Percentiles rank a stretch among this genome's conserved stretches.
These are phyloP conservation scores for Heterochromis multidens DNA, from an alignment of 2,113 vertebrate species.

Conservation along the genomic window DNA sequence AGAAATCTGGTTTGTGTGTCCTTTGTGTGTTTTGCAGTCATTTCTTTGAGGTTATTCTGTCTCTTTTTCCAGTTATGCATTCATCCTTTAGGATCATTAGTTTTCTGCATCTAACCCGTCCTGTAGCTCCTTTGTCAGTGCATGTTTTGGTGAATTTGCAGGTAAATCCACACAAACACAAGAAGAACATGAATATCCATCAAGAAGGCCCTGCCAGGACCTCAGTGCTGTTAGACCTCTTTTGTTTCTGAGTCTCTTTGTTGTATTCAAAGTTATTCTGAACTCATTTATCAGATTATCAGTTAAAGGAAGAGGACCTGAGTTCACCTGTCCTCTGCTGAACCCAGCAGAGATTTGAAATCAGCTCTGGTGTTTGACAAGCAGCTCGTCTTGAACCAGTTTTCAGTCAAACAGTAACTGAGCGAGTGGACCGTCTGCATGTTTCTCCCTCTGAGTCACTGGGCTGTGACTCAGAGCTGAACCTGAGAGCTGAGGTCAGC, in stretches of 20 bases:
- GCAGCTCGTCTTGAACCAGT: background rate
- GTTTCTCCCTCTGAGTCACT: background rate
- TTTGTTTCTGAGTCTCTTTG: background rate
- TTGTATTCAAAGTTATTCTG: too few relatives aligned
- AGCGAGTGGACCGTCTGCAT: background rate
- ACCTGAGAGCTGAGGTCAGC: background rate
- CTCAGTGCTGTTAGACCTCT: background rate
- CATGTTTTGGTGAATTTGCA: background rate
- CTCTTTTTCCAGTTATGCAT: background rate
- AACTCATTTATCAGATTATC: too few relatives aligned
- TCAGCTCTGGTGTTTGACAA: background rate
- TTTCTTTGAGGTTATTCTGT: background rate
- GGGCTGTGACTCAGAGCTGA: background rate
- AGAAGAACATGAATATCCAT: background rate
- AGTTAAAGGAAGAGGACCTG: too few relatives aligned
- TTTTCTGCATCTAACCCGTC: background rate
- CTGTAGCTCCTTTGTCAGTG: background rate
- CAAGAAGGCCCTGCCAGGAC: background rate
- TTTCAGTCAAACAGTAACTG: background rate
- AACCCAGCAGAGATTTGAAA: background rate
- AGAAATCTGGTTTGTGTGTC: background rate
- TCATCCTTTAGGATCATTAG: background rate
- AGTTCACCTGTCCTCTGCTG: background rate
- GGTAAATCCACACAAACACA: background rate
- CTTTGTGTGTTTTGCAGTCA: background rate